phyloP scores from a whole-genome alignment of 2,888 invertebrate genomes.

The Caenorhabditis sp. region DNA sequence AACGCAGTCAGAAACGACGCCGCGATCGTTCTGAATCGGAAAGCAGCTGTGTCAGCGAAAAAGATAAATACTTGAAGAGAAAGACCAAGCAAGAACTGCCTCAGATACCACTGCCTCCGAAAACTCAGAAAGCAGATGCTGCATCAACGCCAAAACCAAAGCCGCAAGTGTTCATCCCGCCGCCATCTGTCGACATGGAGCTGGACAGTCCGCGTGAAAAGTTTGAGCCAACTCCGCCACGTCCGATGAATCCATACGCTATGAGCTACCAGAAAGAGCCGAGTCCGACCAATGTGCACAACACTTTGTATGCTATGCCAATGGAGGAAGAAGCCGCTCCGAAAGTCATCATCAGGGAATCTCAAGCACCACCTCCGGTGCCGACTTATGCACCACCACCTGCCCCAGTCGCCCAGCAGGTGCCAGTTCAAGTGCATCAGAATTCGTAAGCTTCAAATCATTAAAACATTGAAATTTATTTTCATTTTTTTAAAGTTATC shows the following conservation, averaged over 20 bases:
- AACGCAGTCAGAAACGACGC: too few species aligned
- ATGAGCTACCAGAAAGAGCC: not conserved
- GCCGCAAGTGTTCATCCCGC: conserved; percentile 9
- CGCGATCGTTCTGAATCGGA: not conserved
- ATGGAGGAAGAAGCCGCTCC: conserved; percentile 29
- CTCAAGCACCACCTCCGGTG: not conserved
- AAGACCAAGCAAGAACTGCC: conserved; percentile 14
- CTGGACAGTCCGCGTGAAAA: conserved; percentile 3
- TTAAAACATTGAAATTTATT: too few species aligned
- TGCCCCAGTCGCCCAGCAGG: too few species aligned
- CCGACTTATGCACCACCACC: not conserved
- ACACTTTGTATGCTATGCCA: conserved; percentile 13
- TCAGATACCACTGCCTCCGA: conserved; percentile 26
- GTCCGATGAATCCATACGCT: not conserved
- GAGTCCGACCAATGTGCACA: not conserved
- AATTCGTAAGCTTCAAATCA: too few species aligned
- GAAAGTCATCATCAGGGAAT: conserved; percentile 6
- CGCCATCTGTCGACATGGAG: conserved; percentile 26
- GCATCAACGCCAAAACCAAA: not conserved
- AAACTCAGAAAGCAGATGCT: not conserved
- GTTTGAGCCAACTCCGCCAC: conserved; percentile 5
- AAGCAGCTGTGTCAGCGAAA: not conserved
- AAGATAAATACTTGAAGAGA: conserved; percentile 8
- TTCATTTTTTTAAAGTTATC: too few species aligned
- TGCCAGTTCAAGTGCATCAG: too few species aligned